Evolutionary conservation across 2,888 invertebrate species (phyloP).

Genomic region (Tinea semifulvella): DNA sequence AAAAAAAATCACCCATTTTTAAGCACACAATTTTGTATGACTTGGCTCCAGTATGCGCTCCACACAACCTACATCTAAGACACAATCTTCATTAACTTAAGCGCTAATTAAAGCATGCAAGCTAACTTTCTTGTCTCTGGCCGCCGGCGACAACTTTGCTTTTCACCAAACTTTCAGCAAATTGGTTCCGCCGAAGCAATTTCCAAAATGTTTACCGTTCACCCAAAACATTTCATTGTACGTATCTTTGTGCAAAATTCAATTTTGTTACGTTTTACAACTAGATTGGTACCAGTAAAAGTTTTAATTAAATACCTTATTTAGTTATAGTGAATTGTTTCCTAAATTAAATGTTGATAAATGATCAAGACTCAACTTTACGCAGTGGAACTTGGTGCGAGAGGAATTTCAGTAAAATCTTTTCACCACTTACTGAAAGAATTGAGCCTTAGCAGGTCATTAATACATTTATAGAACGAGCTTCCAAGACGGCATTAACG

Average conservation of each 20-base stretch:
- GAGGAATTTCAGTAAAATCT: too few relatives aligned
- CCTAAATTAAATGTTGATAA: too few relatives aligned
- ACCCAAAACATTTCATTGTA: slow-evolving; percentile 15
- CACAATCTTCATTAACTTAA: slow-evolving; percentile 52
- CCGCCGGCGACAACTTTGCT: slow-evolving; percentile 23
- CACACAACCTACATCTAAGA: slow-evolving; percentile 21
- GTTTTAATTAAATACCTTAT: slow-evolving; percentile 12
- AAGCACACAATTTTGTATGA: too few relatives aligned
- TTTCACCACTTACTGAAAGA: too few relatives aligned
- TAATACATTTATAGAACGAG: too few relatives aligned
- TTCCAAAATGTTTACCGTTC: slow-evolving; percentile 15
- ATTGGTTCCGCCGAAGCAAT: slow-evolving; percentile 39
- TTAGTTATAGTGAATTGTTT: too few relatives aligned
- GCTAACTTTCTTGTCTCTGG: slow-evolving; percentile 37
- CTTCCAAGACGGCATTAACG: too few relatives aligned
- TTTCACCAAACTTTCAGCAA: slow-evolving; percentile 27
- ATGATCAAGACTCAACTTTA: too few relatives aligned
- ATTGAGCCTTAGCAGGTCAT: too few relatives aligned
- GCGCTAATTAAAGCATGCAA: slow-evolving; percentile 45
- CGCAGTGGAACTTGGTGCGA: too few relatives aligned
- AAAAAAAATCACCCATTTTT: too few relatives aligned
- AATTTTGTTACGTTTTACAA: slow-evolving; percentile 7
- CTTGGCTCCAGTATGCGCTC: too few relatives aligned
- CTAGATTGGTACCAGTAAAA: neutral
- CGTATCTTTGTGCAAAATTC: slow-evolving; percentile 11